Conservation (phyloP, 2,797 vertebrate species). For the Fundulus diaphanus region DNA sequence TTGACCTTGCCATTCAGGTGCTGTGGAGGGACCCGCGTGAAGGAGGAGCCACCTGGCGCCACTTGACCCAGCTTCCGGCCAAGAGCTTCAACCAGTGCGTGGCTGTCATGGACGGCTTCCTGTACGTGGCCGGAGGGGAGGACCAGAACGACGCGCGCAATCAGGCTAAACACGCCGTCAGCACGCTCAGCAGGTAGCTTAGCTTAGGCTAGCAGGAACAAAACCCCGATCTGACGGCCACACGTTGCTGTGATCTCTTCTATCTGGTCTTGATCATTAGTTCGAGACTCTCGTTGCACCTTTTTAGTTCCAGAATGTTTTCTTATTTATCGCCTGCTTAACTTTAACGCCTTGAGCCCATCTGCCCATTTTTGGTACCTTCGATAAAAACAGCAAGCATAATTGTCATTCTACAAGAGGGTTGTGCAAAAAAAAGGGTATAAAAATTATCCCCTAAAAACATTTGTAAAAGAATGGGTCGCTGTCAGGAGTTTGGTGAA, state of each 20-base stretch:
- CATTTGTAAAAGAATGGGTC: too few species aligned
- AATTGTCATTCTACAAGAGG: background rate
- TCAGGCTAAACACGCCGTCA: constrained; percentile 89
- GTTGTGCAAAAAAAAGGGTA: background rate
- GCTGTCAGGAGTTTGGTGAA: too few species aligned
- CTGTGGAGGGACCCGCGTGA: constrained; percentile 85
- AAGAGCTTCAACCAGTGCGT: constrained; percentile 91
- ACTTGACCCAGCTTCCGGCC: constrained; percentile 86
- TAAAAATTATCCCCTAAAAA: too few species aligned
- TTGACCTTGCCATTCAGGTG: constrained; percentile 68
- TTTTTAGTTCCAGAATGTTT: background rate
- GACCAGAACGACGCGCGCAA: constrained; percentile 89
- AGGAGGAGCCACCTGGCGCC: constrained; percentile 83
- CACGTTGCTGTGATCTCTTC: background rate
- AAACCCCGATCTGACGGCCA: background rate
- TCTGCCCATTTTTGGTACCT: background rate
- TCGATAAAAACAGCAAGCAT: background rate
- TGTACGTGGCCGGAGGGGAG: constrained; percentile 87
- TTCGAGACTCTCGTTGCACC: background rate
- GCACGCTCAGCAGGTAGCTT: constrained; percentile 83
- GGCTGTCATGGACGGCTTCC: constrained; percentile 88
- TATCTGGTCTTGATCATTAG: background rate
- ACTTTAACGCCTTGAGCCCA: background rate
- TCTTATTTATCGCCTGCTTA: background rate
- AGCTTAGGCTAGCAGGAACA: background rate